A percentile compares a stretch with the other conserved stretches of the same genome.
Conservation (phyloP, 2,888 invertebrate genomes). For the Pyrgus malvae region DNA sequence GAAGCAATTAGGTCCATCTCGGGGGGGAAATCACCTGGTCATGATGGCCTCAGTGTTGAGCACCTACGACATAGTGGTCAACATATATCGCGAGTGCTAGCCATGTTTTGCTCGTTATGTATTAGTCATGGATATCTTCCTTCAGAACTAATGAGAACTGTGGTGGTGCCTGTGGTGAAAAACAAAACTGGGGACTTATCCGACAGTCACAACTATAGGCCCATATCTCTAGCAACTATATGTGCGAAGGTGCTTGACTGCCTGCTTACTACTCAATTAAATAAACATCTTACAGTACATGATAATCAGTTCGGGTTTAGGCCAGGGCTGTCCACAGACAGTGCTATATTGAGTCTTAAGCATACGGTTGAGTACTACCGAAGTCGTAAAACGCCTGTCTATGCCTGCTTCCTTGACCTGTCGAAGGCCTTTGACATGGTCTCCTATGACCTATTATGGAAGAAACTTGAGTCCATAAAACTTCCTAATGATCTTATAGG, state of each 20-base stretch:
- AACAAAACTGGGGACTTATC: background rate
- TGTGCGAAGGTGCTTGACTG: background rate
- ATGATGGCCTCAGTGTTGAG: constrained; percentile 26
- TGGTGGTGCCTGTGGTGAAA: background rate
- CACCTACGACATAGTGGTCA: too few relatives aligned
- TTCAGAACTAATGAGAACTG: background rate
- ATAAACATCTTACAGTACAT: background rate
- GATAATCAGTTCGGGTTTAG: too few relatives aligned
- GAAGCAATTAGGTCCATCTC: background rate
- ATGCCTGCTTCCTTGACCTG: too few relatives aligned
- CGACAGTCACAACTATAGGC: background rate
- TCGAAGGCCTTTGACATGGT: too few relatives aligned
- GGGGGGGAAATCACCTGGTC: constrained; percentile 26
- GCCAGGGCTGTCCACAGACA: too few relatives aligned
- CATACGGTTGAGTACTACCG: too few relatives aligned
- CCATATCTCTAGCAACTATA: background rate
- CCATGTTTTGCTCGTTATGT: background rate
- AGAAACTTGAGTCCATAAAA: too few relatives aligned
- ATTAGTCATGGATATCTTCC: background rate
- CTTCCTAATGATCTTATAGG: too few relatives aligned
- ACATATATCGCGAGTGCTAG: background rate
- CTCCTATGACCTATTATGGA: too few relatives aligned
- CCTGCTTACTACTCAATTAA: background rate
- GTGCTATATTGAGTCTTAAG: too few relatives aligned
- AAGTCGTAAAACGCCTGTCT: too few relatives aligned